Evolutionary conservation across 92 coral and sea anemone species (phyloP).

Genomic region (Zoanthus gigantus): DNA sequence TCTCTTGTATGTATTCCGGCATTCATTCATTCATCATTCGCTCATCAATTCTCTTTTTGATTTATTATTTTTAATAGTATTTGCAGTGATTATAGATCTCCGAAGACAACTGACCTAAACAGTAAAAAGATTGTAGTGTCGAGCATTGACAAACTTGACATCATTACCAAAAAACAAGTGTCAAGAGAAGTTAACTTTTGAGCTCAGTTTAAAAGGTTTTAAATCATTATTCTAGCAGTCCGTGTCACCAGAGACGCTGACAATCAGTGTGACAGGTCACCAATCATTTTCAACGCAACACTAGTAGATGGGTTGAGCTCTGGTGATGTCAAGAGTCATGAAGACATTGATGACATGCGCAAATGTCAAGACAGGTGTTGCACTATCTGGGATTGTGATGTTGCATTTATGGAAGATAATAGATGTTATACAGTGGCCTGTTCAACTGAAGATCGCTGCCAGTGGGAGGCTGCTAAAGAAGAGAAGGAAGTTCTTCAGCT

Average conservation of each 20-base stretch:
- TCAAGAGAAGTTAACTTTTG: too few relatives aligned
- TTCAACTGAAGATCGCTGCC: slow-evolving; percentile 68
- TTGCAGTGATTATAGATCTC: too few relatives aligned
- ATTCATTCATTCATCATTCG: too few relatives aligned
- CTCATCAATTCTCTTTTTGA: too few relatives aligned
- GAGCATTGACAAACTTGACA: too few relatives aligned
- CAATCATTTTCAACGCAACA: slow-evolving; percentile 80
- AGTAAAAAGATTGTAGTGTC: too few relatives aligned
- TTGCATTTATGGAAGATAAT: slow-evolving; percentile 85
- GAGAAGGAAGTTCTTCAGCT: slow-evolving; percentile 71
- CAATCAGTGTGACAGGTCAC: slow-evolving; percentile 65
- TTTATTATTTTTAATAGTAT: too few relatives aligned
- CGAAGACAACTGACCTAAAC: too few relatives aligned
- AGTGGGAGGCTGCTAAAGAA: slow-evolving; percentile 70
- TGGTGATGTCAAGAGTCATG: slow-evolving; percentile 78
- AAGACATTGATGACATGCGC: slow-evolving; percentile 71
- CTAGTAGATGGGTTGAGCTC: slow-evolving; percentile 72
- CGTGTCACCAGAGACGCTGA: slow-evolving; percentile 33
- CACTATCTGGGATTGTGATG: slow-evolving; percentile 75
- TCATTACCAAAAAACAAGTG: too few relatives aligned
- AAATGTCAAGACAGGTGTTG: slow-evolving; percentile 86
- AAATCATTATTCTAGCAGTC: background rate
- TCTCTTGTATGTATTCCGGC: too few relatives aligned
- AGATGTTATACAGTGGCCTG: slow-evolving; percentile 89
- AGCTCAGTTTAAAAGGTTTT: background rate